Evolutionary conservation across 2,797 vertebrate species (phyloP), one percentile per base, ranked within the genome.

Genomic region (Enteromius paludinosus): DNA sequence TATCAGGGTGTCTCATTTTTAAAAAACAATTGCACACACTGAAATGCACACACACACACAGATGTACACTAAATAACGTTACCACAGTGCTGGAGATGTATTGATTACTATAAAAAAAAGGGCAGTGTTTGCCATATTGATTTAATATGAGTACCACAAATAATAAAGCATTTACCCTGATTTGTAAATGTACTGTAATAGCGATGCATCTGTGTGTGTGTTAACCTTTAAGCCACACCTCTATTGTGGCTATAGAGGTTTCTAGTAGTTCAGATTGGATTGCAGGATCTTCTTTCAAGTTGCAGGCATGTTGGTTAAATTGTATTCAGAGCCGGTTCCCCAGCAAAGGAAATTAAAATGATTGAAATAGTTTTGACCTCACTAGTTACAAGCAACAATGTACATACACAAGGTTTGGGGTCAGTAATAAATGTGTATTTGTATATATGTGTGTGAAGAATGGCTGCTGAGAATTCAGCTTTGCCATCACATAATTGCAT

Each of bases 41-140:
- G 35, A 59, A 9, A 30, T 10, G 4, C 23, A 65, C 5, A n/a
- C 25, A 33, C 62, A 8, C 65, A 23, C 38, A 45, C 0, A 25
- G 12, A 7, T 62, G 25, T 30, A 56, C 49, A 54, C 20, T 12
- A n/a, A 61, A 43, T 71, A 59, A 80, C 33, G 25, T 14, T 20
- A 80, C 25, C 6, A 6, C 52, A 61, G 25, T 71, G 25, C 54
- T 80, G 8, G 12, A 61, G 18, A 30, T 45, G 17, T 59, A 69
- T 79, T 59, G 47, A 70, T 54, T 43, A 70, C 10, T 70, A 43
- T 66, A 66, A 12, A 78, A 79, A 56, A 41, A 23, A n/a, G n/a
- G 30, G 35, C 38, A 71, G 17, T n/a, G 38, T 61, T 33, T 47
- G 18, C 45, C 18, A 56, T 43, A 43, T n/a, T 70, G 66, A 61